Base-by-base conservation (phyloP, 2,888 invertebrate species). In the Lathronympha strigana region DNA sequence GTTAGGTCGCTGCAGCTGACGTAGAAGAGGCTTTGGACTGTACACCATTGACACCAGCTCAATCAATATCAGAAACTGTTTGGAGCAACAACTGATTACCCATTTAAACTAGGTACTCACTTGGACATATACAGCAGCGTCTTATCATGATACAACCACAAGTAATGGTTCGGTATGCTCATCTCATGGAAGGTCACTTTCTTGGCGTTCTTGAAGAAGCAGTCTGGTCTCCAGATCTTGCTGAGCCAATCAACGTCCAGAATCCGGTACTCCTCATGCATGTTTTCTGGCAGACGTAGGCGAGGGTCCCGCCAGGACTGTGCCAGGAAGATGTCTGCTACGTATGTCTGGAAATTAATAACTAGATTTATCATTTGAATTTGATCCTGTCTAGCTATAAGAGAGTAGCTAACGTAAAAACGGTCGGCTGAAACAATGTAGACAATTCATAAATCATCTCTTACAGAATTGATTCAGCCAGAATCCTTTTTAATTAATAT, bases 171-270 rank as follows among this genome's bases (percentile, higher is more conserved):
- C 0, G 98, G 97, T 83, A 98, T 97, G 82, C 97, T 97, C 97
- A 98, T 97, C 89, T 97, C 97, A 76, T 98, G 98, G 79, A 98
- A 97, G 15, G 97, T 97, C n/a, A 94, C 97, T 80, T 97, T 97
- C 88, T 98, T 98, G 17, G 97, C 97, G 83, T 97, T 98, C 88
- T 97, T 97, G 87, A 98, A 97, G 90, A 98, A 98, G 83, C 97
- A 97, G 87, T 98, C 98, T 0, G 98, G 98, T 66, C 97, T 93
- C 98, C 98, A 98, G 81, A 98, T 97, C 83, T 95, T 91, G 88
- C 97, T 96, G 76, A 97, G 90, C 97, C 97, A 97, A 75, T 96
- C 97, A 25, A 97, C 97, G 79, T 97, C 97, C 60, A 97, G 92
- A 78, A 97, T 97, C 71, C 97, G 93, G 87, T 97, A 97, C 78